A percentile compares a stretch with the other conserved stretches of the same genome.
Conservation (phyloP, 1,140 invertebrate genomes). For the Rhopalosiphum padi region DNA sequence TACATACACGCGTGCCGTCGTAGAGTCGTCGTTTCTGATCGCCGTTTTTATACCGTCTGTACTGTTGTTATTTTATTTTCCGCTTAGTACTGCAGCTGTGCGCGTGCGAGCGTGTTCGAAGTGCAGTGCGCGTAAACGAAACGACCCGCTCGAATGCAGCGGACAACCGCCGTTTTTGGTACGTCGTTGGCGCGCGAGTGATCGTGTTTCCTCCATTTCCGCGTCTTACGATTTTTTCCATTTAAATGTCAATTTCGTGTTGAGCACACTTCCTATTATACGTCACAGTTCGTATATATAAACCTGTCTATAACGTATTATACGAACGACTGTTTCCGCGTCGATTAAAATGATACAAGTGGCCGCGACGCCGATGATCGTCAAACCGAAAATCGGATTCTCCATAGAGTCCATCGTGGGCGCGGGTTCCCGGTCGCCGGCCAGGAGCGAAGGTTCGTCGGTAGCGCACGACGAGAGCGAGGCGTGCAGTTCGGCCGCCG, state of each 20-base stretch:
- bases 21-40: not conserved
- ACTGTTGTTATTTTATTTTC: not conserved
- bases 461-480: conserved; percentile 65
- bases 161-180: not conserved
- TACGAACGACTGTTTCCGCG: not conserved
- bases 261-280: not conserved
- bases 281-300: not conserved
- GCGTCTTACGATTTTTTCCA: not conserved
- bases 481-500: conserved; percentile 61
- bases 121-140: not conserved
- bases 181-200: not conserved
- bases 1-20: not conserved
- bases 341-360: conserved; percentile 50
- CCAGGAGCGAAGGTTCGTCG: conserved; percentile 61
- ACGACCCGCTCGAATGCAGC: not conserved
- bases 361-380: conserved; percentile 78
- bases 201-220: not conserved
- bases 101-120: not conserved
- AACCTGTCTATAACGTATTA: not conserved
- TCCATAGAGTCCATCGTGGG: conserved; percentile 95
- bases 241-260: not conserved
- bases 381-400: conserved; percentile 92
- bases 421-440: conserved; percentile 63
- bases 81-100: not conserved
- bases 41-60: not conserved